Evolutionary conservation across 2,113 vertebrate genomes (phyloP), one percentile per base, ranked within the genome.

Genomic region (Aspidoscelis tigris): DNA sequence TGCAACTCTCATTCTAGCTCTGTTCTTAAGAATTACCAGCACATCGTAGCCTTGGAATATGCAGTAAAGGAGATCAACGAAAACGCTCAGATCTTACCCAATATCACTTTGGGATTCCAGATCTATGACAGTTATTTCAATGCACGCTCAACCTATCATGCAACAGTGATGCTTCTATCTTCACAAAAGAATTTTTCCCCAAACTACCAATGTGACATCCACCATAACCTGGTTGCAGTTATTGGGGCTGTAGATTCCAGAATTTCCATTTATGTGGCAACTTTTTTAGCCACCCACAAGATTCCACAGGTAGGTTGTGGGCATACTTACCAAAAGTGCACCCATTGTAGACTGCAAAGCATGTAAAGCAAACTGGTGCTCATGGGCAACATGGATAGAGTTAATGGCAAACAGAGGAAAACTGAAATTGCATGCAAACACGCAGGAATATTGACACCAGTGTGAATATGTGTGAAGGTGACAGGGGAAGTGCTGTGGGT

Each of bases 51-150:
- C 9, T 47, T 82, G 53, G 55, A 3, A 33, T 82, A 74, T 33
- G 70, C 71, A 64, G 24, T 65, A 4, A 75, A 82, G 43, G 71
- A 82, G 24, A 50, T 82, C 7, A 82, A 82, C 47, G 71, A 82
- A 33, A 47, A 74, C 21, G 7, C 24, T 2, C 2, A 8, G 24
- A 20, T 47, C 24, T 74, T 74, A 65, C 22, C 71, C 58, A 82
- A 82, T 33, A 33, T 33, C 33, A 33, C 33, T 33, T 33, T 33
- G 33, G 33, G 33, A 33, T 33, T 33, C 33, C 9, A 82, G 14
- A 33, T 82, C 70, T 47, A 6, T 33, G 64, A 82, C 11, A 74
- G 81, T 22, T 22, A 82, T 47, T 74, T 82, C 71, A 47, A 14
- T 20, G 55, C 71, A 1, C 43, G 24, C 3, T 74, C 70, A 71